Percentiles rank a stretch among this genome's conserved stretches.
Evolutionary conservation across 2,113 vertebrate species (phyloP).

Genomic region (Kryptolebias marmoratus): DNA sequence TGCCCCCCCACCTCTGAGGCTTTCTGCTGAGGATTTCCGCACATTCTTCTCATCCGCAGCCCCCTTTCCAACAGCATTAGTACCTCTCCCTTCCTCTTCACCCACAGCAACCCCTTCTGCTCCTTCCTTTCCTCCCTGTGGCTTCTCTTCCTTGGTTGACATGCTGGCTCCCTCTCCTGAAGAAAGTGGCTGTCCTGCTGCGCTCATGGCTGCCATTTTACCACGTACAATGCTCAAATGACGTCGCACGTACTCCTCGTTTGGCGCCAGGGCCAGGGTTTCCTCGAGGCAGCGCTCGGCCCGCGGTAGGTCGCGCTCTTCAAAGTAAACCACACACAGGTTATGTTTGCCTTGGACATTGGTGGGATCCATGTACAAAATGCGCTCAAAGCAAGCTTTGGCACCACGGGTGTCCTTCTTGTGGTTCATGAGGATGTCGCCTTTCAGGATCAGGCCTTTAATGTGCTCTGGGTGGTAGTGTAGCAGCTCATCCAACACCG

Average conservation of each 20-base stretch:
- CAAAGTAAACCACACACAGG: constrained; percentile 97
- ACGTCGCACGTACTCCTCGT: constrained; percentile 94
- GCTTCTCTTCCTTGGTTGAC: constrained; percentile 39
- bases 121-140: constrained; percentile 24
- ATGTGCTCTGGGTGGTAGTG: constrained; percentile 92
- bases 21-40: constrained; percentile 77
- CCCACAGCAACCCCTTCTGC: constrained; percentile 35
- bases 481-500: constrained; percentile 89
- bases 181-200: constrained; percentile 73
- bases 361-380: constrained; percentile 88
- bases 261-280: constrained; percentile 90
- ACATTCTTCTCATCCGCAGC: constrained; percentile 79
- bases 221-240: constrained; percentile 92
- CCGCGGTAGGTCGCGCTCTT: constrained; percentile 90
- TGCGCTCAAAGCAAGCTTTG: constrained; percentile 91
- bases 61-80: constrained; percentile 57
- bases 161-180: constrained; percentile 50
- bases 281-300: constrained; percentile 93
- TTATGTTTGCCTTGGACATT: constrained; percentile 98
- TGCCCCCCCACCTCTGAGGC: constrained; percentile 54
- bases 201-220: constrained; percentile 89
- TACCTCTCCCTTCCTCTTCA: constrained; percentile 65
- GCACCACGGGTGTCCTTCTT: constrained; percentile 94
- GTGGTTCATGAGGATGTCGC: constrained; percentile 99
- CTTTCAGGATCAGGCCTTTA: constrained; percentile 97